Base-by-base conservation (phyloP, 2,888 invertebrate genomes). In the Eumacrocentrus americanus region DNA sequence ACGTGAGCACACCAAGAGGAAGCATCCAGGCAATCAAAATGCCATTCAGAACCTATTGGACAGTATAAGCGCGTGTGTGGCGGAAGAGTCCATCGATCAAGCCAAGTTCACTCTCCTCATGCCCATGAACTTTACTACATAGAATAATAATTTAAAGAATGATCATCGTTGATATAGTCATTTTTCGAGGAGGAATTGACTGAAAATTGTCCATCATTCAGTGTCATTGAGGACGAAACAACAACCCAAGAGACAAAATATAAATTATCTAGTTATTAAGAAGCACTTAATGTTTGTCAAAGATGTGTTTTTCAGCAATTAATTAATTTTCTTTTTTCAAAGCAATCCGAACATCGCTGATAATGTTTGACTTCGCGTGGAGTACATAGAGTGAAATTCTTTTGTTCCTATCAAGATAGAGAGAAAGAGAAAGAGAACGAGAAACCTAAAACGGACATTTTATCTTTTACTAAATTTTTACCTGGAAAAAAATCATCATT, bases 1-100 rank as follows among this genome's bases (percentile, higher is more conserved):
- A 35, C 73, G 80, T 1, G 81, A 81, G 53, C 81, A 81, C 35
- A 71, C 75, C 3, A 81, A 79, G 58, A 64, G 79, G 12, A 79
- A 80, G 62, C 81, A 81, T 61, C 74, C 77, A 5, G 64, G 63
- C 1, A 73, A 71, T 60, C 73, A 75, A 51, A 77, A 72, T 50
- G 75, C 76, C 6, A 77, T 80, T 60, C 79, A 80, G 61, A 76
- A 70, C 50, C 67, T 80, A 5, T 53, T 80, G 25, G 75, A 77
- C 53, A 79, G 77, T 61, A 77, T 79, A 25, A 75, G 73, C 14
- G 74, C 77, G 6, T 78, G 77, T 52, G 72, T 72, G 2, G 69
- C 72, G 14, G 78, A 78, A n/a, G 77, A 78, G 55, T 61, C 69
- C 12, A 72, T 71, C 6, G 79, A 78, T 29, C 75, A 76, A 51